phyloP scores from a whole-genome alignment of 1,140 invertebrate genomes.

The Brachionus manjavacas region DNA sequence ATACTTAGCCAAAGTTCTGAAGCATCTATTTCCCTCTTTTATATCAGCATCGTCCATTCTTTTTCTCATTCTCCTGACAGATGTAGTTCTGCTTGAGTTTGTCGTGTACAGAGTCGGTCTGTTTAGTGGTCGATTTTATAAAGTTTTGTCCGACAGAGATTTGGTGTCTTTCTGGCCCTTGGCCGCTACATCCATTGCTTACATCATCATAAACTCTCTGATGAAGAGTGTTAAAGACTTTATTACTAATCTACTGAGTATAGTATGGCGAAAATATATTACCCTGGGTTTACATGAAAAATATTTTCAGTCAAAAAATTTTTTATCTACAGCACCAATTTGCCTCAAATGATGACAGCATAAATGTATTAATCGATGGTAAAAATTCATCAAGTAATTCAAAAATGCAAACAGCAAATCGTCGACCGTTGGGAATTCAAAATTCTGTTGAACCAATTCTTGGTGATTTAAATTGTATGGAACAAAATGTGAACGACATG shows the following conservation, averaged over 20 bases:
- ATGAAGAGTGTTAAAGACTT: constrained; percentile 32
- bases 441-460: constrained; percentile 47
- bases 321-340: constrained; percentile 20
- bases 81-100: constrained; percentile 43
- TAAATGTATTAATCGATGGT: neutral
- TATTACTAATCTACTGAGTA: constrained; percentile 15
- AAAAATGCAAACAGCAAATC: constrained; percentile 13
- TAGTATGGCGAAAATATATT: constrained; percentile 42
- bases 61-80: neutral
- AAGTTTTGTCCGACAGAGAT: constrained; percentile 60
- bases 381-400: neutral
- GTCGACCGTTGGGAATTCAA: constrained; percentile 42
- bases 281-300: neutral
- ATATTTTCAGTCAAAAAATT: constrained; percentile 40
- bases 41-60: neutral
- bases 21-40: constrained; percentile 2
- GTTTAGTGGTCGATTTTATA: constrained; percentile 60
- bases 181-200: constrained; percentile 51
- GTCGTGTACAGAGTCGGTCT: constrained; percentile 61
- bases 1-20: neutral
- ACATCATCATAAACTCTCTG: constrained; percentile 58
- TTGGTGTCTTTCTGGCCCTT: constrained; percentile 54
- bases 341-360: neutral
- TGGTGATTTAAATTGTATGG: neutral
- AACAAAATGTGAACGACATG: neutral